Conservation (phyloP, 2,113 vertebrate genomes). For the Chaenogobius annularis region DNA sequence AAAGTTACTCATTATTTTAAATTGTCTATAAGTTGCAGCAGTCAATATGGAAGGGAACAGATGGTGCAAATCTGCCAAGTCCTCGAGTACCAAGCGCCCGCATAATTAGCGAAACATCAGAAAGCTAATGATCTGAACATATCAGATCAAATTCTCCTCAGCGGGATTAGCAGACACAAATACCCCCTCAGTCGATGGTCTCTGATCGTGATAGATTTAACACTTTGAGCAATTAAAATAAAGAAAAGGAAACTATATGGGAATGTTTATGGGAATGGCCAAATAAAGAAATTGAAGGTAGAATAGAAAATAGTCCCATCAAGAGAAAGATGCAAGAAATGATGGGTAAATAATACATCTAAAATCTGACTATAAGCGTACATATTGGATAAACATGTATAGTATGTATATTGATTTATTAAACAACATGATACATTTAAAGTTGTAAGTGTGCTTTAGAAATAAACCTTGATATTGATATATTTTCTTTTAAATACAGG, state of each 20-base stretch:
- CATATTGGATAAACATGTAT: neutral
- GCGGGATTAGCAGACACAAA: constrained; percentile 48
- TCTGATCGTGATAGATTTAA: constrained; percentile 25
- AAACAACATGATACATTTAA: neutral
- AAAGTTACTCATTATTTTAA: constrained; percentile 23
- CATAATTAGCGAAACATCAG: constrained; percentile 55
- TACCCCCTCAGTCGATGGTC: constrained; percentile 27
- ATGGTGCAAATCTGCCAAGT: constrained; percentile 32
- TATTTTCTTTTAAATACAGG: neutral
- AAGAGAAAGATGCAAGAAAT: neutral
- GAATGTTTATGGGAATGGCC: constrained; percentile 20
- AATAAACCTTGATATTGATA: no score
- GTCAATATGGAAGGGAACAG: constrained; percentile 28
- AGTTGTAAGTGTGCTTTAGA: no score
- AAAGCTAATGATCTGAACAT: constrained; percentile 56
- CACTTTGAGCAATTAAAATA: constrained; percentile 31
- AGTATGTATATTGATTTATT: neutral
- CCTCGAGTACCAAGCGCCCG: constrained; percentile 35
- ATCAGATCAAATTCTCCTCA: constrained; percentile 52
- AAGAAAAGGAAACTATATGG: constrained; percentile 35
- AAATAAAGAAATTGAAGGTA: constrained; percentile 10
- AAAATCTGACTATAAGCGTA: neutral
- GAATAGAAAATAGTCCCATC: neutral
- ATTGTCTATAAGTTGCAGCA: constrained; percentile 15
- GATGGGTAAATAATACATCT: neutral